A percentile compares a stretch with the other conserved stretches of the same genome.
phyloP scores from a whole-genome alignment of 2,888 invertebrate species.

The Ophonus ardosiacus region DNA sequence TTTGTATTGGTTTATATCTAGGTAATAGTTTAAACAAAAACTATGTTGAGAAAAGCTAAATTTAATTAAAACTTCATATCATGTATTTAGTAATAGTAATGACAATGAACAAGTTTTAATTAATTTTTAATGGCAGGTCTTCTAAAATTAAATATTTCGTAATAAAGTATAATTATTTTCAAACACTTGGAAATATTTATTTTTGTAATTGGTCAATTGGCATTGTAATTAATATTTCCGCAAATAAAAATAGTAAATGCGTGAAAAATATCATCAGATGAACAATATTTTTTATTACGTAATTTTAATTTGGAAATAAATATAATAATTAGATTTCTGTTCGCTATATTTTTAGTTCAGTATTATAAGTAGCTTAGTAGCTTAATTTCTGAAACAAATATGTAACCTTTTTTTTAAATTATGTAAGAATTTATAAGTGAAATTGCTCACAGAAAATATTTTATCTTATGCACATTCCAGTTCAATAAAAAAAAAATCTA shows the following conservation, averaged over 20 bases:
- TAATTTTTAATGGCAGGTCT: background rate
- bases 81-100: background rate
- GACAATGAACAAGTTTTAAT: background rate
- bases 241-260: conserved; percentile 22
- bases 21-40: too few relatives aligned
- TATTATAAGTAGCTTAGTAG: too few relatives aligned
- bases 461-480: too few relatives aligned
- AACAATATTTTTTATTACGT: background rate
- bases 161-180: conserved; percentile 1
- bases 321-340: too few relatives aligned
- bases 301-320: background rate
- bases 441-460: too few relatives aligned
- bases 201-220: conserved; percentile 24
- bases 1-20: too few relatives aligned
- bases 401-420: too few relatives aligned
- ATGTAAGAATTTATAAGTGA: too few relatives aligned
- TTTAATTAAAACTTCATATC: background rate
- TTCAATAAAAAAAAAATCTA: too few relatives aligned
- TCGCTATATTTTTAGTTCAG: too few relatives aligned
- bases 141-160: conserved; percentile 15
- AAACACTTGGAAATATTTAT: conserved; percentile 3
- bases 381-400: too few relatives aligned
- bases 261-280: background rate
- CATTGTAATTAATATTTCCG: conserved; percentile 23
- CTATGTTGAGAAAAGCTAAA: too few relatives aligned